Evolutionary conservation across 2,797 vertebrate genomes (phyloP).

Genomic region (Sebastes cheni): DNA sequence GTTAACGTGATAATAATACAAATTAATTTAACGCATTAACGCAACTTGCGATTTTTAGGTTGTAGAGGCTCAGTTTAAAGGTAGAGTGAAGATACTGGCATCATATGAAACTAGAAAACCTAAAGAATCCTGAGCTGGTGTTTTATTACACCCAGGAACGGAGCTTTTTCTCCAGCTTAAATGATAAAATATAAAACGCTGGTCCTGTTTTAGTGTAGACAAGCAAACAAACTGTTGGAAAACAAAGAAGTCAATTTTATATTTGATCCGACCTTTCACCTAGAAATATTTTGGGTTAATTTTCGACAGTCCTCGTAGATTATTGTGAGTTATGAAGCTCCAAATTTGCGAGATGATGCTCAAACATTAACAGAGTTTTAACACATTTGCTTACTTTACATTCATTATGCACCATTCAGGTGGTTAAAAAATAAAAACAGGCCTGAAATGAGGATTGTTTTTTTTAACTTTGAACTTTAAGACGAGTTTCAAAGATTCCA

Average conservation of each 20-base stretch:
- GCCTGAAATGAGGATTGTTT: not conserved
- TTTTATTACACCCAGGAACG: not conserved
- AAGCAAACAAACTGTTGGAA: not conserved
- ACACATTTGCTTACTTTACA: not conserved
- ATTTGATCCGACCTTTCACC: not conserved
- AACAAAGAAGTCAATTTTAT: not conserved
- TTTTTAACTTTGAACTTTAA: not conserved
- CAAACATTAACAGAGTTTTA: constrained; percentile 42
- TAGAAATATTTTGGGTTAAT: constrained; percentile 20
- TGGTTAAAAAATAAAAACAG: not conserved
- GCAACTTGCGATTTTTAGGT: too few relatives aligned
- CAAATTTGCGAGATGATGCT: not conserved
- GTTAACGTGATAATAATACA: too few relatives aligned
- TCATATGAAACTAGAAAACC: too few relatives aligned
- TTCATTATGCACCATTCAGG: not conserved
- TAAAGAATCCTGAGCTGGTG: not conserved
- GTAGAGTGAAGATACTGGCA: too few relatives aligned
- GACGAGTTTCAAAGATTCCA: not conserved
- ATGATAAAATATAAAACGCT: not conserved
- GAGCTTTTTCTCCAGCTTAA: not conserved
- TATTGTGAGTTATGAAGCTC: not conserved
- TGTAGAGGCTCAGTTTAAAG: too few relatives aligned
- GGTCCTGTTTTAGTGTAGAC: not conserved
- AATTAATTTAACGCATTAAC: too few relatives aligned
- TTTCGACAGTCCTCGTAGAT: constrained; percentile 14